Evolutionary conservation across 2,888 invertebrate species (phyloP).

Genomic region (Carterocephalus palaemon): DNA sequence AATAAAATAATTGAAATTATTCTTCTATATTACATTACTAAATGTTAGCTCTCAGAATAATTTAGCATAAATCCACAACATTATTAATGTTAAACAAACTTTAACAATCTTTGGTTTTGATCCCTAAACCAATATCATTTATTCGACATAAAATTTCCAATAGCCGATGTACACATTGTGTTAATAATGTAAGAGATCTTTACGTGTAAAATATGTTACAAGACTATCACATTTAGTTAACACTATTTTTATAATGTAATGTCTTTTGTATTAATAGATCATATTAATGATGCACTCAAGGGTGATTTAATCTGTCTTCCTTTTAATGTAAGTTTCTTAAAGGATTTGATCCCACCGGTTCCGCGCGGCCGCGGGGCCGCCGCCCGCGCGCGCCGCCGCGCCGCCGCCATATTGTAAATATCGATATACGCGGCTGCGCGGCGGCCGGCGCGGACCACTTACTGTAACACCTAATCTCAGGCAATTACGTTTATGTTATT

Average conservation of each 20-base stretch:
- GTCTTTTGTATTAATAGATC: constrained; percentile 71
- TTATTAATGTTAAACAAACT: constrained; percentile 76
- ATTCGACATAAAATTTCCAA: constrained; percentile 60
- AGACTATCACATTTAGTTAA: constrained; percentile 78
- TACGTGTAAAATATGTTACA: constrained; percentile 73
- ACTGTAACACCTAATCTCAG: constrained; percentile 71
- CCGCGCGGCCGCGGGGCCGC: constrained; percentile 58
- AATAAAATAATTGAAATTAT: constrained; percentile 66
- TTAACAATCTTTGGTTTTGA: constrained; percentile 91
- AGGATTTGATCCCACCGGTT: constrained; percentile 81
- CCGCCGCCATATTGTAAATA: constrained; percentile 34
- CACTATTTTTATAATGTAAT: constrained; percentile 73
- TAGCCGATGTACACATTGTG: constrained; percentile 64
- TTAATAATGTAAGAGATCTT: constrained; percentile 67
- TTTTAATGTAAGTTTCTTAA: constrained; percentile 77
- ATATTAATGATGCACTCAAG: constrained; percentile 67
- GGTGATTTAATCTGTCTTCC: constrained; percentile 62
- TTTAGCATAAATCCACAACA: constrained; percentile 77
- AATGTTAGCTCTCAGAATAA: constrained; percentile 72
- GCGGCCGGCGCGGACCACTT: constrained; percentile 37
- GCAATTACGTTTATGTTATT: constrained; percentile 76
- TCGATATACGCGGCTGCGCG: constrained; percentile 8
- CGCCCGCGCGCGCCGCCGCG: constrained; percentile 11
- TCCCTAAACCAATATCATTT: constrained; percentile 86
- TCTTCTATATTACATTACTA: constrained; percentile 61